These are phyloP conservation scores for Scaptomyza caliginosa DNA, from an alignment of 2,888 invertebrate species.

Conservation along the genomic window DNA sequence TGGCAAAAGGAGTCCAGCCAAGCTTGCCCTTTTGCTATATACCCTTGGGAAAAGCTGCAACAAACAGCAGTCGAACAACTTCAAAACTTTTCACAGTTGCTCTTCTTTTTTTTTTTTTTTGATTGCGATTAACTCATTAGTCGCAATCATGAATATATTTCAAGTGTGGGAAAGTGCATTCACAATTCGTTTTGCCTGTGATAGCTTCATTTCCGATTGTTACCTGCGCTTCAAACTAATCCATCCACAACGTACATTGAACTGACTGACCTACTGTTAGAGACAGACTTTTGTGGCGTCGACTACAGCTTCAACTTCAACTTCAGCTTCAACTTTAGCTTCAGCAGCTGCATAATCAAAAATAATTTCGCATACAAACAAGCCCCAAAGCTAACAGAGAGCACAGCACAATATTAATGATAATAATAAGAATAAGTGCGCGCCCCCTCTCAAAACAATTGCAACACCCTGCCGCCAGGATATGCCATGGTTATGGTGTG, in stretches of 20 bases:
- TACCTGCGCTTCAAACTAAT: constrained; percentile 51
- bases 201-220: constrained; percentile 21
- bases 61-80: background rate
- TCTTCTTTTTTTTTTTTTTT: too few species aligned
- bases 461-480: constrained; percentile 59
- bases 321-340: constrained; percentile 6
- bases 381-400: constrained; percentile 66
- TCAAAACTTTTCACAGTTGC: background rate
- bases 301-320: background rate
- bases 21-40: constrained; percentile 9
- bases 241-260: constrained; percentile 66
- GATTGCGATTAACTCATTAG: constrained; percentile 46
- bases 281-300: constrained; percentile 22
- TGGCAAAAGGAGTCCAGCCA: constrained; percentile 7
- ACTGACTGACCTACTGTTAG: constrained; percentile 74
- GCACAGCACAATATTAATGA: constrained; percentile 67
- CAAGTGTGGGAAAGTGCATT: constrained; percentile 31
- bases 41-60: constrained; percentile 37
- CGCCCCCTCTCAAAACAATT: constrained; percentile 68
- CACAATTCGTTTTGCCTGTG: constrained; percentile 12
- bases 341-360: constrained; percentile 72
- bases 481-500: constrained; percentile 23
- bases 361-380: constrained; percentile 80
- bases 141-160: background rate
- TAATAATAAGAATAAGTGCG: constrained; percentile 80